Evolutionary conservation across 2,797 vertebrate genomes (phyloP).

Genomic region (Chaenodraco wilsoni): DNA sequence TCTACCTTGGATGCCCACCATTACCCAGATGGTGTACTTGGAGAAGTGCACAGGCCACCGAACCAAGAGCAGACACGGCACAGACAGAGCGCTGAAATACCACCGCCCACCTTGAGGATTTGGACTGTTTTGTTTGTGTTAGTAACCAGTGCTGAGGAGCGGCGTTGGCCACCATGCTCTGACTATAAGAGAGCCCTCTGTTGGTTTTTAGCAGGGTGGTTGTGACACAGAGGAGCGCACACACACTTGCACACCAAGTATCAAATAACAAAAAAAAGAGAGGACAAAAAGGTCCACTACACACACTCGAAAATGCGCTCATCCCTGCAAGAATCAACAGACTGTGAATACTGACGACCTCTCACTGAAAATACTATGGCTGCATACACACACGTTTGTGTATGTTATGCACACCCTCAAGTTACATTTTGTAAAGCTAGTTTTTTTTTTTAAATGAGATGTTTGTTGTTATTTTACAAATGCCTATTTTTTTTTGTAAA

Average conservation of each 20-base stretch:
- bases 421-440: conserved; percentile 9
- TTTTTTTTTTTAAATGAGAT: background rate
- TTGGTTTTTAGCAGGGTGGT: conserved; percentile 62
- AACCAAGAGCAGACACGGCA: conserved; percentile 68
- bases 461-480: conserved; percentile 16
- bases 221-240: conserved; percentile 45
- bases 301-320: conserved; percentile 25
- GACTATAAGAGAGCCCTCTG: conserved; percentile 77
- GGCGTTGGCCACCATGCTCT: conserved; percentile 32
- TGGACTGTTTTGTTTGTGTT: conserved; percentile 58
- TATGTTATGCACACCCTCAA: conserved; percentile 2
- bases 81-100: conserved; percentile 58
- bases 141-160: conserved; percentile 56
- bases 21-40: conserved; percentile 84
- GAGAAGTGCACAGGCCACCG: conserved; percentile 78
- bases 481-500: conserved; percentile 8
- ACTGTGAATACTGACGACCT: conserved; percentile 28
- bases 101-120: conserved; percentile 67
- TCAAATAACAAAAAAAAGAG: conserved; percentile 21
- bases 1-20: conserved; percentile 83
- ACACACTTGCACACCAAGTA: conserved; percentile 52
- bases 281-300: conserved; percentile 11
- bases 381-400: conserved; percentile 4
- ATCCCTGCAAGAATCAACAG: conserved; percentile 34
- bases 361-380: conserved; percentile 5